These are phyloP conservation scores for Corvus cornix DNA, from an alignment of 2,113 vertebrate genomes.

Conservation along the genomic window DNA sequence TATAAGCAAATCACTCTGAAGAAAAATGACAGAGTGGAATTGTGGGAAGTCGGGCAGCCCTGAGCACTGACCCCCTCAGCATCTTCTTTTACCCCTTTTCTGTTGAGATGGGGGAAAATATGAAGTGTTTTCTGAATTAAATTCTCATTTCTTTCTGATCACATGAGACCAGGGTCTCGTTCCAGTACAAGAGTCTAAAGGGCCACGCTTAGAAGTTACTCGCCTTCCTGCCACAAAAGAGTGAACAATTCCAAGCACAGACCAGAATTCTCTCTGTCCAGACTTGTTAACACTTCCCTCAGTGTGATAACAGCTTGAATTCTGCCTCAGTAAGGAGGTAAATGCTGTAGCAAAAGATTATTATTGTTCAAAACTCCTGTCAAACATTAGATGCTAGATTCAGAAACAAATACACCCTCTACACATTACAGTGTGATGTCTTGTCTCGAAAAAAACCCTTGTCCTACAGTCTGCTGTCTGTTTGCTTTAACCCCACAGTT, in stretches of 20 bases:
- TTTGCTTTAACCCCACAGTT: not conserved
- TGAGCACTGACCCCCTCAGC: not conserved
- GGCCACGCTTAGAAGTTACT: not conserved
- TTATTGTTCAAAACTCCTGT: not conserved
- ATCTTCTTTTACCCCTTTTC: not conserved
- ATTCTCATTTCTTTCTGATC: not conserved
- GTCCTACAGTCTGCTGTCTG: not conserved
- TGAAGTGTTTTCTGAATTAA: not conserved
- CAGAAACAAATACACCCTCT: not conserved
- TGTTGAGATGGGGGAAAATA: not conserved
- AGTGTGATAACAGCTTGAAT: not conserved
- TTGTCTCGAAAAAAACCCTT: not conserved
- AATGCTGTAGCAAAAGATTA: not conserved
- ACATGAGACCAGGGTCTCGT: not conserved
- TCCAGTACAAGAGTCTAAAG: not conserved
- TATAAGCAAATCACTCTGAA: not conserved
- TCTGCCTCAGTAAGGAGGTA: not conserved
- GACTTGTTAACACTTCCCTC: not conserved
- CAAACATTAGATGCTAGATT: not conserved
- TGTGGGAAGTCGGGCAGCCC: not conserved
- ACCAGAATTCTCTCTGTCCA: not conserved
- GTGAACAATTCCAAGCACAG: not conserved
- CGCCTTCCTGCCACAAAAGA: not conserved
- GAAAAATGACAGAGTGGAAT: not conserved
- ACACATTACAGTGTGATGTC: fast-evolving